Base-by-base conservation (phyloP, 1,140 invertebrate species). In the Diplogasteroides magnus region DNA sequence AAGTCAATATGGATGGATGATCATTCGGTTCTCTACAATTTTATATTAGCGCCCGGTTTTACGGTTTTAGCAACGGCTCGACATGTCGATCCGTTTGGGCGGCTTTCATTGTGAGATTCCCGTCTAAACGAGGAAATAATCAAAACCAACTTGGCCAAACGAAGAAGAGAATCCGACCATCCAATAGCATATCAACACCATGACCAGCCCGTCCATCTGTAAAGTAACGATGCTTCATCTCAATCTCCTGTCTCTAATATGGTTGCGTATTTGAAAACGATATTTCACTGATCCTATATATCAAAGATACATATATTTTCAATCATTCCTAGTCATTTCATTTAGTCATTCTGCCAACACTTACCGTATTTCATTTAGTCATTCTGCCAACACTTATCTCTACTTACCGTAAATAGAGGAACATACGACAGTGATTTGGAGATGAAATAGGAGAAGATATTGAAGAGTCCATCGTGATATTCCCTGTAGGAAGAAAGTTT, bases 131-230 rank as follows among this genome's bases (percentile, higher is more conserved):
- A n/a, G n/a, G n/a, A n/a, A n/a, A n/a, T n/a, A n/a, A n/a, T n/a
- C n/a, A n/a, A n/a, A n/a, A 48, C 19, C 37, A 77, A 79, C 58
- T 62, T 65, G 55, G 11, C 2, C 23, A 19, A 67, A 56, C 37
- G 76, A 76, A 2, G 80, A 71, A n/a, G 63, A 72, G 6, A 82
- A 62, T 14, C 80, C 80, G 29, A 74, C 71, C 71, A 82, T 68
- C 79, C 76, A 82, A 67, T 82, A 82, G 32, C 66, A 56, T 25
- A 79, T 75, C n/a, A 61, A 55, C 1, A 80, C 60, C 72, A 82
- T 72, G 19, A 82, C 31, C 13, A 80, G n/a, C 14, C 80, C 80
- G 67, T 82, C 80, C 1, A 82, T n/a, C 37, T 48, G 37, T 11
- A 48, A 48, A 11, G 37, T 11, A 48, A 11, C 37, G 37, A 48